Base-by-base conservation (phyloP, 30 jellyfish, hydroid and myxozoan species). In the Hydractinia symbiolongicarpus region DNA sequence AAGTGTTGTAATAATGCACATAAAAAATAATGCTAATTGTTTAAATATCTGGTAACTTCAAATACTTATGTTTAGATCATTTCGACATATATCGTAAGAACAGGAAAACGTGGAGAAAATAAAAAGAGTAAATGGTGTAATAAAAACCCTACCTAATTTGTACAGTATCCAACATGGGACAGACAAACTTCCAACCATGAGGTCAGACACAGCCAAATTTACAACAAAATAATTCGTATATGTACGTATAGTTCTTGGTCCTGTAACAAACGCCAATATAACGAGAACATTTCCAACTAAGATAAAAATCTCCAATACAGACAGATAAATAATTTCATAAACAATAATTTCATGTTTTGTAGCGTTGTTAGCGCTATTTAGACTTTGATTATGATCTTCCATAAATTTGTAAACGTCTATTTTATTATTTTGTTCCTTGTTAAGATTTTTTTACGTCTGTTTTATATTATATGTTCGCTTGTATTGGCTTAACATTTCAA, bases 171-270 rank as follows among this genome's bases (percentile, higher is more conserved):
- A 78, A 78, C 19, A 56, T 60, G 86, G 86, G 7, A 78, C 50
- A 6, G 86, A 61, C 50, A 78, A 61, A 78, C 60, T 53, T 6
- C 86, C 86, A 49, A 78, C 86, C 82, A 78, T 21, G 14, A 78
- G 50, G 61, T 78, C 86, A 7, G 86, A 56, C 52, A 78, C 83
- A 17, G 86, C 86, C 50, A 78, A 61, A 56, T 78, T 78, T 19
- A 78, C 82, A 61, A 78, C 73, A 53, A 78, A 78, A 21, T 55
- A 61, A 61, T 78, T 78, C 54, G 86, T 78, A 61, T 55, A 78
- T 49, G 86, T 78, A 62, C 61, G 19, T 20, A 78, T 16, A 19
- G 79, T 13, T 14, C 86, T 50, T 54, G 82, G 83, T 8, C 86
- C 83, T 61, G 20, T 40, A 16, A 61, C 15, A 53, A 55, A 78